Evolutionary conservation across 2,797 vertebrate species (phyloP).

Genomic region (Pogonophryne albipinna): DNA sequence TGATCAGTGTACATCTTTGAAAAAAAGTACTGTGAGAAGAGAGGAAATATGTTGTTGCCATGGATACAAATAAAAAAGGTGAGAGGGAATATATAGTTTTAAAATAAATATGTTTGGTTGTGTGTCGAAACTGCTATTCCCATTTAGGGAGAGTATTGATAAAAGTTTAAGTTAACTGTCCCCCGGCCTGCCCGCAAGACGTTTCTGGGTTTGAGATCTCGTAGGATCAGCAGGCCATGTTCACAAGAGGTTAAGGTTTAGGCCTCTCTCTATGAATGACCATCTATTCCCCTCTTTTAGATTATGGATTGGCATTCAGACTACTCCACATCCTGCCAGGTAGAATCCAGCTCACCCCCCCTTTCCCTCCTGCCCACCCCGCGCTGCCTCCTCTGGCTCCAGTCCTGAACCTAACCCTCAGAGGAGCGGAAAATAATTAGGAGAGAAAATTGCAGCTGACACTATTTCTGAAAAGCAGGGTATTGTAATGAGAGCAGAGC

Average conservation of each 20-base stretch:
- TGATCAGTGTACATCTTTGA: conserved; percentile 65
- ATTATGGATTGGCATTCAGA: conserved; percentile 63
- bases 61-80: conserved; percentile 74
- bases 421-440: conserved; percentile 88
- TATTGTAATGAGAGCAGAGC: conserved; percentile 89
- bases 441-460: conserved; percentile 89
- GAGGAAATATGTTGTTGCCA: conserved; percentile 73
- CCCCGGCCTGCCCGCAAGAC: conserved; percentile 4
- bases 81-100: conserved; percentile 51
- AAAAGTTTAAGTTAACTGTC: conserved; percentile 37
- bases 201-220: conserved; percentile 4
- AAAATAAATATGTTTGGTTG: conserved; percentile 38
- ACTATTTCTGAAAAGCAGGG: conserved; percentile 89
- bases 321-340: conserved; percentile 55
- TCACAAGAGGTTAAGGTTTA: neutral
- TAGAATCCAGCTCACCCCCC: conserved; percentile 63
- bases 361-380: conserved; percentile 60
- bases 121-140: conserved; percentile 40
- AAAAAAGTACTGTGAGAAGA: conserved; percentile 48
- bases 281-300: conserved; percentile 49
- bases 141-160: conserved; percentile 28
- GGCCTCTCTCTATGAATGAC: conserved; percentile 31
- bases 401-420: conserved; percentile 86
- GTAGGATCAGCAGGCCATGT: conserved; percentile 6
- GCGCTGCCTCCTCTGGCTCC: conserved; percentile 79